Evolutionary conservation across 2,797 vertebrate genomes (phyloP).

Genomic region (Masticophis lateralis): DNA sequence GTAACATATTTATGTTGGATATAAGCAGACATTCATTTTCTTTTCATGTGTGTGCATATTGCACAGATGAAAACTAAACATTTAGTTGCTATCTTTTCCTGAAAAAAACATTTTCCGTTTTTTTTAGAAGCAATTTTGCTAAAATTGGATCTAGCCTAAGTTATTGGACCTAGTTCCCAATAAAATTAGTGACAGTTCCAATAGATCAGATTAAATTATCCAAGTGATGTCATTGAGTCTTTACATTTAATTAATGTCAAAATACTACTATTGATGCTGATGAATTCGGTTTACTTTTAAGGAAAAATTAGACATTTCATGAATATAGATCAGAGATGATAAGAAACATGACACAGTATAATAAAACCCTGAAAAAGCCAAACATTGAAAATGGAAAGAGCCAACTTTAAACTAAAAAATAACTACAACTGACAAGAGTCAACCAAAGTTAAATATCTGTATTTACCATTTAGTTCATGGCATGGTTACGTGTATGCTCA

Average conservation of each 20-base stretch:
- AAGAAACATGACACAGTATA: neutral
- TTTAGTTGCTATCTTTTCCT: neutral
- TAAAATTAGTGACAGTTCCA: neutral
- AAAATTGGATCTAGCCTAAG: neutral
- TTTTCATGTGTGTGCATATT: neutral
- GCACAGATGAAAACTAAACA: neutral
- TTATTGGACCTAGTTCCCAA: neutral
- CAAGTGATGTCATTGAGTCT: neutral
- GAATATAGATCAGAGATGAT: neutral
- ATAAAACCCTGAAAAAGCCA: neutral
- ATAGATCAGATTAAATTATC: neutral
- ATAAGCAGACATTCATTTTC: neutral
- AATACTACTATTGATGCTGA: neutral
- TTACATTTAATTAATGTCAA: neutral
- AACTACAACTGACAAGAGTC: neutral
- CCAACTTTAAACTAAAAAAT: neutral
- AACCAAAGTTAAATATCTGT: neutral
- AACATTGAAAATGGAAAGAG: neutral
- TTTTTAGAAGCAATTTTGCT: neutral
- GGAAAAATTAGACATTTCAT: neutral
- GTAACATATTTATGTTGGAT: neutral
- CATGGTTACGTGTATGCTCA: neutral
- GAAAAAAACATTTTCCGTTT: neutral
- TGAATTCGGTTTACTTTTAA: neutral
- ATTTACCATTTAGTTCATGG: neutral